These are phyloP conservation scores for Microplitis manilae DNA, from an alignment of 2,888 invertebrate species.

Conservation along the genomic window DNA sequence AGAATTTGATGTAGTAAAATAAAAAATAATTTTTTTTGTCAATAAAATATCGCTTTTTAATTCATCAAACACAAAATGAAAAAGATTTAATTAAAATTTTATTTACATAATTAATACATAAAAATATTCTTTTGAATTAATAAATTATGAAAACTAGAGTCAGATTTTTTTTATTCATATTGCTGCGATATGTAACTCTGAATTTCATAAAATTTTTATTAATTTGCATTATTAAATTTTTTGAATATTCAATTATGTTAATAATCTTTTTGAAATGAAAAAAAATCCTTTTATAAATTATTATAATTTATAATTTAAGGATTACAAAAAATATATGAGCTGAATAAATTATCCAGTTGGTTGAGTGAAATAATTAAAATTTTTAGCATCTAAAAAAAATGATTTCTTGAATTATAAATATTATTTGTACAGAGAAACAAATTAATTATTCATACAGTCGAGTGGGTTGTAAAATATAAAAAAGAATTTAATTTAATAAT, in stretches of 20 bases:
- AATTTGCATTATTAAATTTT: neutral
- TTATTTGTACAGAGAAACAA: neutral
- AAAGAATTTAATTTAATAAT: neutral
- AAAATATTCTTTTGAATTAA: too few species aligned
- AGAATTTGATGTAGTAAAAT: neutral
- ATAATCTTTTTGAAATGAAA: neutral
- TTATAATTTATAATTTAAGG: neutral
- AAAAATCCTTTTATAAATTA: neutral
- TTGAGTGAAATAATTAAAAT: neutral
- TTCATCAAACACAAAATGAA: too few species aligned
- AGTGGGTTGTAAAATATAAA: neutral
- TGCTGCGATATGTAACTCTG: too few species aligned
- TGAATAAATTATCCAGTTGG: neutral
- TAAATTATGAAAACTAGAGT: too few species aligned
- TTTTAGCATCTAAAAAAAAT: neutral
- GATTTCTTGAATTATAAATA: neutral
- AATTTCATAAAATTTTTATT: neutral
- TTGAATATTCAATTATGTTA: neutral
- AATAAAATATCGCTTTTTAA: neutral
- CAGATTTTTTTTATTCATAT: too few species aligned
- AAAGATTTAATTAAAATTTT: too few species aligned
- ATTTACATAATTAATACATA: too few species aligned
- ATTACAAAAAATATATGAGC: neutral
- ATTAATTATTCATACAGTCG: neutral
- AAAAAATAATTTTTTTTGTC: neutral